Base-by-base conservation (phyloP, 2,113 vertebrate species). In the Xyliphius kryptos region DNA sequence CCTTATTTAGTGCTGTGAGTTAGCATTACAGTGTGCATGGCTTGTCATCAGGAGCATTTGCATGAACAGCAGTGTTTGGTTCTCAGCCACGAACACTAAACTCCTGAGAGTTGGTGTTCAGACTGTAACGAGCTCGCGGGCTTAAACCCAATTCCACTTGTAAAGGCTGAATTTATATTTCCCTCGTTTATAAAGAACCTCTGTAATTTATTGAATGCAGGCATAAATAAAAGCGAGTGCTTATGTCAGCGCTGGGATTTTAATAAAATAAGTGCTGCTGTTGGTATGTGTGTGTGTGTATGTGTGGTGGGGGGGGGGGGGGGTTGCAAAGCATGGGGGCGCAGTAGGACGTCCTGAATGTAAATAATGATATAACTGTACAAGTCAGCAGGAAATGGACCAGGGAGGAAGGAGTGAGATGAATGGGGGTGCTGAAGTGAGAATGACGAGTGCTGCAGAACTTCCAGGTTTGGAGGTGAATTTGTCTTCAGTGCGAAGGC, bases 241-340 rank as follows among this genome's bases (percentile, higher is more conserved):
- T 59, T 19, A 20, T 32, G 41, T 59, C 41, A 47, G 56, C 43
- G n/a, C 3, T 0, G 41, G 38, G 37, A 44, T 44, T 59, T 59
- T 47, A 59, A 59, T 59, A 59, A 59, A 47, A 59, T 22, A 59
- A 59, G 56, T 59, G 56, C 56, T 22, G 56, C n/a, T 14, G 6
- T 41, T 44, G 12, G 26, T 32, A 6, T 32, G 26, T 14, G 12
- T 11, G 40, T 13, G 40, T 9, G 40, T 41, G 40, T 9, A 10
- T 9, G 40, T 41, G 40, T 13, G 40, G 40, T 2, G 40, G 40
- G 40, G 40, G 12, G 9, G 40, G 40, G 13, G 40, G 40, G 13
- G 1, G 40, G 1, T 5, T 5, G 10, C 5, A 10, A 38, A 10
- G 36, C 5, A 17, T 21, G 56, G 41, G 41, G 13, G 21, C 20